Evolutionary conservation across 2,888 invertebrate species (phyloP), one percentile per base, ranked within the genome.

Genomic region (Lingula anatina): DNA sequence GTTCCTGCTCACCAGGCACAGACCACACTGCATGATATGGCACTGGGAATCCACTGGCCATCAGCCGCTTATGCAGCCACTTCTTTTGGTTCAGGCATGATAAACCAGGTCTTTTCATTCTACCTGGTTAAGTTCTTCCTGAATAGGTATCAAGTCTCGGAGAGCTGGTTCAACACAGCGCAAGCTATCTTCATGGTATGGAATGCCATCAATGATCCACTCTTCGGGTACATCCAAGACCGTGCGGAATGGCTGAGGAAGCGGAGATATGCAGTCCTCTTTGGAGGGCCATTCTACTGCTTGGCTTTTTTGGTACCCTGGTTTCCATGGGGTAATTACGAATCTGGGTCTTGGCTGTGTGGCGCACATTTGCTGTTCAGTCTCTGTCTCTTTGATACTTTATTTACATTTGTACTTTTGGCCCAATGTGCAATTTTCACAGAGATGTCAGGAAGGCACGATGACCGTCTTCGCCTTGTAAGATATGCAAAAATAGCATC

Each of bases 201-300:
- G 79, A 79, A 79, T 56, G 75, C 79, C 0, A 54, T 79, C 24
- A 80, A 79, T 53, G 79, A 79, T 50, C 79, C 79, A 0, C 54
- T 79, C 35, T 79, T 79, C 57, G 79, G 78, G 7, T 77, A 76
- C 51, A 52, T 67, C 2, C 73, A 72, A 49, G 73, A 74, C 55
- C 67, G 60, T 18, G 57, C 62, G 23, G 57, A 54, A 5, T 64
- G 49, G 28, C 64, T 78, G 15, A 66, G 64, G 44, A 71, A 68
- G 20, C 66, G 79, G 3, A 59, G 76, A 7, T 64, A 69, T 37
- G 72, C 76, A 39, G 75, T 79, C 53, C 62, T 74, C 18, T 71
- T 70, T 44, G 69, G 76, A 15, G 75, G 76, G 2, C 78, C 78
- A 2, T 61, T 78, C 7, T 71, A 75, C 51, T 70, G 66, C 2